Conservation (phyloP, 1,140 invertebrate genomes). For the Drosophila truncata region DNA sequence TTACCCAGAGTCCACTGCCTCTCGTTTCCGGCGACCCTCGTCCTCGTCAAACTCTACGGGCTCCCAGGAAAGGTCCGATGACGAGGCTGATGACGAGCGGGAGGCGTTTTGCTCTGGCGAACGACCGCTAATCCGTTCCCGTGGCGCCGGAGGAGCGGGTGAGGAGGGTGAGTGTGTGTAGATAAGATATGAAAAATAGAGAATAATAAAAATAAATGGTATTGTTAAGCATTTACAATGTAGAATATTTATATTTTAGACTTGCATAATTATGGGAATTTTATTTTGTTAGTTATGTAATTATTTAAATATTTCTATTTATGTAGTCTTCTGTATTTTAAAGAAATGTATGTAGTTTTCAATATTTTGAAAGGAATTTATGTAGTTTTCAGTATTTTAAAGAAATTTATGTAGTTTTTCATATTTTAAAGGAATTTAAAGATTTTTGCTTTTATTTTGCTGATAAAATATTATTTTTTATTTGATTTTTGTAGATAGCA, state of each 20-base stretch:
- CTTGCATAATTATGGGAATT: background rate
- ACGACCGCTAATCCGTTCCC: constrained; percentile 57
- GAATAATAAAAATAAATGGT: background rate
- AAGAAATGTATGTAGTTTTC: too few relatives aligned
- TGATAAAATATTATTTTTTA: background rate
- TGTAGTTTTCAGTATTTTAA: background rate
- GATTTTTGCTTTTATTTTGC: background rate
- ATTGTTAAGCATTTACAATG: background rate
- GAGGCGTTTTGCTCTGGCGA: constrained; percentile 61
- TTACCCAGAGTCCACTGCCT: constrained; percentile 40
- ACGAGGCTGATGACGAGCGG: constrained; percentile 64
- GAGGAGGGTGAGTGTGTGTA: constrained; percentile 25
- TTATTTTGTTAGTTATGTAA: background rate
- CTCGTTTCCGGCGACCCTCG: constrained; percentile 20
- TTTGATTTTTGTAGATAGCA: background rate
- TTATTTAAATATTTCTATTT: too few relatives aligned
- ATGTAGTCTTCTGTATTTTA: background rate
- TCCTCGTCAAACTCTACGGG: constrained; percentile 43
- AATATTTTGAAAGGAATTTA: background rate
- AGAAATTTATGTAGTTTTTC: background rate
- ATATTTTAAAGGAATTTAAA: background rate
- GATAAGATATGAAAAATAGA: background rate
- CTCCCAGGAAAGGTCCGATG: constrained; percentile 59
- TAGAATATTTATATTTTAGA: background rate
- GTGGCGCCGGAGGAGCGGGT: constrained; percentile 6